phyloP scores from a whole-genome alignment of 2,797 vertebrate genomes.

The Microhierax caerulescens region DNA sequence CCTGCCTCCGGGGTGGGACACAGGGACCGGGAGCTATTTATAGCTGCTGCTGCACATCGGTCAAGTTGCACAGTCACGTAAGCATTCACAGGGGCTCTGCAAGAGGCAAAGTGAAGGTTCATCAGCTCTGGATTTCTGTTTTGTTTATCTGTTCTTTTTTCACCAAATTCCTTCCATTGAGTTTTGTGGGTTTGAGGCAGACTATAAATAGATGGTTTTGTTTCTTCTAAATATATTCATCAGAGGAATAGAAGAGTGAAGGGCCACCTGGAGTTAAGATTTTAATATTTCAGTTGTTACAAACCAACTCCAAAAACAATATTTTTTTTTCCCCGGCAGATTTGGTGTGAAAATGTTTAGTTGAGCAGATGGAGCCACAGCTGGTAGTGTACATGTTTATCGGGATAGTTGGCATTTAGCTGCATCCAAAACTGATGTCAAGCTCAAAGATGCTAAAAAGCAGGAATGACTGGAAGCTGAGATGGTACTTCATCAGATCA shows the following conservation, averaged over 20 bases:
- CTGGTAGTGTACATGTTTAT: slow-evolving; percentile 83
- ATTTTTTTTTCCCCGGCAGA: slow-evolving; percentile 60
- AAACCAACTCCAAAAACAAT: slow-evolving; percentile 75
- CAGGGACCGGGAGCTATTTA: neutral
- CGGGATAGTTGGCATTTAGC: slow-evolving; percentile 79
- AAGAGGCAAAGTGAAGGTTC: neutral
- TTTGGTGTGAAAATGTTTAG: slow-evolving; percentile 81
- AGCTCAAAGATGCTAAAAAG: slow-evolving; percentile 73
- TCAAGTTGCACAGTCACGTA: neutral
- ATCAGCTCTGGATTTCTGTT: neutral
- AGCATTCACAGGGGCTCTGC: neutral
- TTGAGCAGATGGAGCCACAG: slow-evolving; percentile 87
- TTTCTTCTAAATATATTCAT: slow-evolving; percentile 36
- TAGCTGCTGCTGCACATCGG: neutral
- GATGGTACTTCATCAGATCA: slow-evolving; percentile 14
- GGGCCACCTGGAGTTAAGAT: slow-evolving; percentile 81
- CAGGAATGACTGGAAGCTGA: slow-evolving; percentile 32
- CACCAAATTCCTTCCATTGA: neutral
- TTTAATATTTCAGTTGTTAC: slow-evolving; percentile 86
- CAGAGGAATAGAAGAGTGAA: slow-evolving; percentile 63
- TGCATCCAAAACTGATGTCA: slow-evolving; percentile 76
- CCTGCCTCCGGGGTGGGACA: neutral
- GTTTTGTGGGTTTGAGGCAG: neutral
- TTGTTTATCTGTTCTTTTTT: neutral
- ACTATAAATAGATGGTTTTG: slow-evolving; percentile 36